Percentiles rank a stretch among this genome's conserved stretches.
Conservation (phyloP, 1,140 invertebrate genomes). For the Pachypeltis micranthus region DNA sequence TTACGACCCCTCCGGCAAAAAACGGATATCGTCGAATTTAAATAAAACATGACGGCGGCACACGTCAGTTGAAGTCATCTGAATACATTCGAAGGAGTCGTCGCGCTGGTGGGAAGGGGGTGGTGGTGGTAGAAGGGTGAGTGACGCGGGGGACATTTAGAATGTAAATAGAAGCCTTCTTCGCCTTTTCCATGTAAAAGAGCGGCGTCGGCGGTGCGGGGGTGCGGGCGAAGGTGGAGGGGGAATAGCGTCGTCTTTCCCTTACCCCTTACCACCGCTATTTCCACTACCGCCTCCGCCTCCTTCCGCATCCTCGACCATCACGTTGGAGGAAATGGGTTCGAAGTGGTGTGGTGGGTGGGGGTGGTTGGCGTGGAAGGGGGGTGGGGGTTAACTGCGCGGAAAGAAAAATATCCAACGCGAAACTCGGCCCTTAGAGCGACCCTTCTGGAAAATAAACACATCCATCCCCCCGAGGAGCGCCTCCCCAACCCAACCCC, state of each 20-base stretch:
- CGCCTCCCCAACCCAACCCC: too few relatives aligned
- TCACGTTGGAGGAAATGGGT: too few relatives aligned
- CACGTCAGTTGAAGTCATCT: slow-evolving; percentile 1
- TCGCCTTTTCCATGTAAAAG: neutral
- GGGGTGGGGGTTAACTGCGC: neutral
- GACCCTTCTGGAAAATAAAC: slow-evolving; percentile 9
- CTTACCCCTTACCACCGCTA: neutral
- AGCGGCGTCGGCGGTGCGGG: neutral
- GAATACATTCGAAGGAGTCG: slow-evolving; percentile 1
- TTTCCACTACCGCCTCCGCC: too few relatives aligned
- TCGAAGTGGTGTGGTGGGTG: too few relatives aligned
- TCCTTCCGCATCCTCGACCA: too few relatives aligned
- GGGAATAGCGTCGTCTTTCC: neutral
- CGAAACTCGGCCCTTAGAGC: slow-evolving; percentile 6
- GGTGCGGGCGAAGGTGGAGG: neutral
- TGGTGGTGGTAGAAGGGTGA: too few relatives aligned
- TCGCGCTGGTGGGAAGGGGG: too few relatives aligned
- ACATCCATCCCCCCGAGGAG: too few relatives aligned
- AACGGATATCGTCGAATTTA: slow-evolving; percentile 4
- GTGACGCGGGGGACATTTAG: neutral
- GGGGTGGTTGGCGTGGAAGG: too few relatives aligned
- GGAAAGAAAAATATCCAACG: slow-evolving; percentile 8
- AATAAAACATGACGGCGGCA: neutral
- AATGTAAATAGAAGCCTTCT: slow-evolving; percentile 6
- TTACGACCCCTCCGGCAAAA: too few relatives aligned